These are phyloP conservation scores for Poeciliopsis prolifica DNA, from an alignment of 2,113 vertebrate species.

Conservation along the genomic window DNA sequence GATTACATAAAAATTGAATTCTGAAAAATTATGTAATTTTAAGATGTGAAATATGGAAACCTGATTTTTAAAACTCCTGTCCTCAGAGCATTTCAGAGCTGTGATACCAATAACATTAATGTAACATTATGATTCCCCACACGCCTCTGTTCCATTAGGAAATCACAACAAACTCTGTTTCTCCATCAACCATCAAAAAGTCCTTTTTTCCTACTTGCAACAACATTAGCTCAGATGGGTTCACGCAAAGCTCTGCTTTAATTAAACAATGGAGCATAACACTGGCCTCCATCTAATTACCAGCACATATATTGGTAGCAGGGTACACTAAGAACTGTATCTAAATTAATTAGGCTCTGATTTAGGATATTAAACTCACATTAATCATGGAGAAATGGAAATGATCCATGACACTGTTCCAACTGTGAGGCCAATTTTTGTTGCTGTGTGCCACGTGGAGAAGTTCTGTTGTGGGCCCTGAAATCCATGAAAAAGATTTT, in stretches of 20 bases:
- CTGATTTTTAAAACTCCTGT: too few species aligned
- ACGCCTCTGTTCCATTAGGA: background rate
- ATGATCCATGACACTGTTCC: slow-evolving; percentile 91
- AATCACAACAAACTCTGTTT: slow-evolving; percentile 2
- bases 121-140: background rate
- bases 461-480: background rate
- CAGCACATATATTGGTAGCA: slow-evolving; percentile 92
- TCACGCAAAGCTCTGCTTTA: slow-evolving; percentile 84
- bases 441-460: background rate
- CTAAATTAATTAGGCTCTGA: slow-evolving; percentile 98
- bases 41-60: too few species aligned
- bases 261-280: slow-evolving; percentile 82
- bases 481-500: background rate
- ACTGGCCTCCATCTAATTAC: slow-evolving; percentile 93
- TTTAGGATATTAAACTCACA: slow-evolving; percentile 98
- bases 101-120: background rate
- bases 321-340: slow-evolving; percentile 94
- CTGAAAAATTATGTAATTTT: too few species aligned
- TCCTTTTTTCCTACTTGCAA: slow-evolving; percentile 78
- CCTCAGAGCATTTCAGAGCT: too few species aligned
- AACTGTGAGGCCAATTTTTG: slow-evolving; percentile 80
- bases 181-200: slow-evolving; percentile 30
- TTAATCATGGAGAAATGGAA: slow-evolving; percentile 96
- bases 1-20: too few species aligned
- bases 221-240: slow-evolving; percentile 83